phyloP scores from a whole-genome alignment of 2,797 vertebrate genomes.

The Anguilla megastoma region DNA sequence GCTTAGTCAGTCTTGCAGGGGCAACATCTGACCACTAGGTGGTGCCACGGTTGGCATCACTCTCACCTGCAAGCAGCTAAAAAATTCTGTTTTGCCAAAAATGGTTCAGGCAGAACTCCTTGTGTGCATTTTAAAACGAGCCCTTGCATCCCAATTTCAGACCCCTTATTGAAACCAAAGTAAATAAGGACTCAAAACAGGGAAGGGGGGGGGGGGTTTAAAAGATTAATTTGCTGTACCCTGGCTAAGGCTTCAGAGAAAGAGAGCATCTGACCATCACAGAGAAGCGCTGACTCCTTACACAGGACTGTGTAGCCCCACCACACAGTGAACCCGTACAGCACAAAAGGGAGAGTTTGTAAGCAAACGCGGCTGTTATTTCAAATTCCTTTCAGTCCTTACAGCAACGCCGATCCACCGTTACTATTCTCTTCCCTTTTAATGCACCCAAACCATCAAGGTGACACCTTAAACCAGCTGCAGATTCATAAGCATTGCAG shows the following conservation, averaged over 20 bases:
- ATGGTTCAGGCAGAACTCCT: not conserved
- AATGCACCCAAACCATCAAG: not conserved
- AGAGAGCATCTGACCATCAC: slow-evolving; percentile 2
- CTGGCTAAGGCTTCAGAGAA: slow-evolving; percentile 21
- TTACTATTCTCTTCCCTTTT: not conserved
- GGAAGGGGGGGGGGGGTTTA: not conserved
- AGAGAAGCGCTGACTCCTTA: not conserved
- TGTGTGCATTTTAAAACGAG: slow-evolving; percentile 17
- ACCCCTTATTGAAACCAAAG: not conserved
- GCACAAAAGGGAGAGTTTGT: not conserved
- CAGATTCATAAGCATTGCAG: not conserved
- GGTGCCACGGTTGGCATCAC: not conserved
- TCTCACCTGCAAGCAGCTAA: not conserved
- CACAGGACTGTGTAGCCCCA: not conserved
- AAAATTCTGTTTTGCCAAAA: not conserved
- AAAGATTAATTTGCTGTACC: not conserved
- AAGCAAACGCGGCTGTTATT: not conserved
- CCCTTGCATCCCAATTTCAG: not conserved
- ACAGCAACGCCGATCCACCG: not conserved
- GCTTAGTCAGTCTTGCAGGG: slow-evolving; percentile 2
- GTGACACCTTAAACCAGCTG: not conserved
- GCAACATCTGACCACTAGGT: slow-evolving; percentile 11
- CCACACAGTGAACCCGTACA: not conserved
- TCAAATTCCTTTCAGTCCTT: not conserved
- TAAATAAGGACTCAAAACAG: not conserved